Evolutionary conservation across 1,140 invertebrate species (phyloP).

Genomic region (Orussus abietinus): DNA sequence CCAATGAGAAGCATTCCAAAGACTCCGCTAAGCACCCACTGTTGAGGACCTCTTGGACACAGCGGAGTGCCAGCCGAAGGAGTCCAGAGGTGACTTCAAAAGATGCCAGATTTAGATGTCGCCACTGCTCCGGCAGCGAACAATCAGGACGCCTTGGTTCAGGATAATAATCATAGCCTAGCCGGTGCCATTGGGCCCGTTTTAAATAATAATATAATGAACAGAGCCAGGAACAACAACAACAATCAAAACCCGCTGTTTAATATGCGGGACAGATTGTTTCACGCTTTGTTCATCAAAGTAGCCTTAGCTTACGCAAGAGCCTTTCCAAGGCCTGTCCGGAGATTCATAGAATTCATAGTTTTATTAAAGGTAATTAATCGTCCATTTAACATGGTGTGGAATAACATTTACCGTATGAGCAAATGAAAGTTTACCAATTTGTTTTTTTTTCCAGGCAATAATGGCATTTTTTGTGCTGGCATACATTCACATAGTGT

Average conservation of each 20-base stretch:
- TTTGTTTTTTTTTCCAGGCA: constrained; percentile 59
- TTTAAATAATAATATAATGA: constrained; percentile 35
- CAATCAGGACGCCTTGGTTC: constrained; percentile 37
- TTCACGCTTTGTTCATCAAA: constrained; percentile 92
- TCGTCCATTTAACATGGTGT: not conserved
- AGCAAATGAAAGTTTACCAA: constrained; percentile 5
- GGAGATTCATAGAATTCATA: constrained; percentile 87
- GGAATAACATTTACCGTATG: not conserved
- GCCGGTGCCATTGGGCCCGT: constrained; percentile 36
- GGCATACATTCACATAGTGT: constrained; percentile 92
- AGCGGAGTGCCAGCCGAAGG: no score
- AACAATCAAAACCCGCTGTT: constrained; percentile 68
- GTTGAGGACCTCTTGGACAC: no score
- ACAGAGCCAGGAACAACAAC: constrained; percentile 34
- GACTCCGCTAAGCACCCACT: no score
- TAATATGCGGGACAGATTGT: constrained; percentile 87
- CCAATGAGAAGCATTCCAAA: no score
- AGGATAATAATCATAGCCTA: constrained; percentile 41
- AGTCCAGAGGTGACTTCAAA: constrained; percentile 1
- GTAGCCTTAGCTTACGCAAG: constrained; percentile 85
- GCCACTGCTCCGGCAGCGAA: constrained; percentile 29
- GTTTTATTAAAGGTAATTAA: constrained; percentile 75
- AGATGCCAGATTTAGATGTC: constrained; percentile 39
- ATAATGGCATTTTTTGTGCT: constrained; percentile 85
- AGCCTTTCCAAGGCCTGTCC: constrained; percentile 78